Base-by-base conservation (phyloP, 2,888 invertebrate species). In the Orchesellides sinensis region DNA sequence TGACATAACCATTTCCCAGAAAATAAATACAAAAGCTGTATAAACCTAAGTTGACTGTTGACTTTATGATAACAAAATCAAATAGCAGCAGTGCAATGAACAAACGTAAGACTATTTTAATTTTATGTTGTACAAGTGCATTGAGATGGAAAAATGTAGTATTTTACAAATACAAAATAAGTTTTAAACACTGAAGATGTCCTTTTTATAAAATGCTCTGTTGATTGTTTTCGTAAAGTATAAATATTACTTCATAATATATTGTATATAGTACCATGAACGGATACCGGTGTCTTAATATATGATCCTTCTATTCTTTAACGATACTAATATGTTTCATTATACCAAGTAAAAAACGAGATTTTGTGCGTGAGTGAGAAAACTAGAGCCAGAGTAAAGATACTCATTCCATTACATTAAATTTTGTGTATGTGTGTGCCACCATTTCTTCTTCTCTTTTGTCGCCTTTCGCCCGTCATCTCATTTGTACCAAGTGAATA, bases 401-500 rank as follows among this genome's bases (percentile, higher is more conserved):
- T 56, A 56, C 56, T 59, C 70, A 45, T 59, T 59, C 59, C 70
- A 72, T 17, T 23, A 56, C 56, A 59, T 68, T 68, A 72, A 56
- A 27, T 72, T 59, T 72, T 40, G 54, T 72, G 56, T 59, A 40
- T 54, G n/a, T n/a, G 32, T 45, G 35, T 69, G 52, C 35, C 69
- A 52, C 52, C 56, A 40, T n/a, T 40, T 72, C 56, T 59, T 25
- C 29, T 6, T 59, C 72, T 23, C 40, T 49, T 61, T 47, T 61
- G 73, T 49, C 61, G 61, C 63, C 47, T 61, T 73, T 23, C 10
- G 10, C 63, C 61, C 65, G 52, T 65, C 65, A 49, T 65, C 63
- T 75, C 68, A 68, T 68, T 68, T 68, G 68, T 68, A 68, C 68
- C 29, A 52, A 68, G 52, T 68, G 68, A 68, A 68, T 68, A 23